phyloP scores from a whole-genome alignment of 1,140 invertebrate genomes.

The Meteorus sp. region DNA sequence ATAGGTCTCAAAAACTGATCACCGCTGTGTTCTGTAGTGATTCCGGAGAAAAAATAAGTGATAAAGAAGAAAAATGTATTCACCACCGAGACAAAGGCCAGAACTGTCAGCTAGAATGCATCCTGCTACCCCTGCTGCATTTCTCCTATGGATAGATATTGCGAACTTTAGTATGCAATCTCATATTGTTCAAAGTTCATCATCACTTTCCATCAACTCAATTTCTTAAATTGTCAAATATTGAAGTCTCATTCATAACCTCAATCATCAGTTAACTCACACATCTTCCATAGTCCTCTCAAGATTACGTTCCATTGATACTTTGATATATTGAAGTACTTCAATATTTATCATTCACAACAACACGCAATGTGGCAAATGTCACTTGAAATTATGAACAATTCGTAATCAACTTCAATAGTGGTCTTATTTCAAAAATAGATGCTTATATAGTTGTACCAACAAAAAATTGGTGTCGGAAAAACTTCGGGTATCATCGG shows the following conservation, averaged over 20 bases:
- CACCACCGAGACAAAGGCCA: constrained; percentile 57
- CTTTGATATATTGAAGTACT: not conserved
- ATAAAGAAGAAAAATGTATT: not conserved
- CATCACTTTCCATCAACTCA: not conserved
- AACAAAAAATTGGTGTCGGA: no score
- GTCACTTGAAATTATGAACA: no score
- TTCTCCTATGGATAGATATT: constrained; percentile 37
- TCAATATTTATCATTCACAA: no score
- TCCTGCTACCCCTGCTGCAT: constrained; percentile 43
- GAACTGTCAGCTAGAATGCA: constrained; percentile 53
- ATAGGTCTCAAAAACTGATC: no score
- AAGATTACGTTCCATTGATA: constrained; percentile 51
- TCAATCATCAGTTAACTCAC: constrained; percentile 42
- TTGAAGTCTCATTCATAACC: constrained; percentile 10
- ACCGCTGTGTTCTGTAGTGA: no score
- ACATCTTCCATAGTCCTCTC: constrained; percentile 52
- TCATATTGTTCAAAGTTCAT: not conserved
- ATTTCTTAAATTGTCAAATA: constrained; percentile 8
- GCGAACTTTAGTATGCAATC: not conserved
- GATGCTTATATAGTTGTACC: no score
- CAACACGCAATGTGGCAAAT: no score
- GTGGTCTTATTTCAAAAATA: no score
- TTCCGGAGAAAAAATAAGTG: not conserved
- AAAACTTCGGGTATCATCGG: no score
- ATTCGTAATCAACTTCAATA: no score